Evolutionary conservation across 2,888 invertebrate genomes (phyloP).

Genomic region (Drosophila cognata): DNA sequence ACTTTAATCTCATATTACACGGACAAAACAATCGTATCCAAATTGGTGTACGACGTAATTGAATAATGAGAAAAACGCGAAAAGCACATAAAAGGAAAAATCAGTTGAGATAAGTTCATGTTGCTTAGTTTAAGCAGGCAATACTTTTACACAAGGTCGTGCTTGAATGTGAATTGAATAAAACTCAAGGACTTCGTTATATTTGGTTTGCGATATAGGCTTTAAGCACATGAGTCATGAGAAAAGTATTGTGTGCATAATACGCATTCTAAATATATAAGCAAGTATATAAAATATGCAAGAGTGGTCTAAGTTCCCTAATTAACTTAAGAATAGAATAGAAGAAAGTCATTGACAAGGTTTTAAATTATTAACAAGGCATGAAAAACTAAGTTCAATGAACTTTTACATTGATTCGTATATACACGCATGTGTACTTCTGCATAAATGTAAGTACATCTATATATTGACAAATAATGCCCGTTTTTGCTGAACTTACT

Average conservation of each 20-base stretch:
- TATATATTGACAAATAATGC: neutral
- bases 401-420: conserved; percentile 9
- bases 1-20: neutral
- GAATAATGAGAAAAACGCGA: neutral
- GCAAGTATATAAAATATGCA: neutral
- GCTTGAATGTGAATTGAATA: neutral
- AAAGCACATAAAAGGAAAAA: conserved; percentile 6
- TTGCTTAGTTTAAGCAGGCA: conserved; percentile 1
- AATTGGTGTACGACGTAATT: neutral
- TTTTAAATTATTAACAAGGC: neutral
- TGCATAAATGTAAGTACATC: neutral
- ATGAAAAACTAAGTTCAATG: conserved; percentile 25
- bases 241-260: neutral
- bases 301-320: neutral
- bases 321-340: neutral
- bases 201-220: neutral
- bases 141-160: neutral
- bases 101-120: neutral
- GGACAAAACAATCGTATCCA: neutral
- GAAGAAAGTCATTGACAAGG: neutral
- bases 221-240: neutral
- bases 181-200: conserved; percentile 4
- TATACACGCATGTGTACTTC: neutral
- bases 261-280: neutral
- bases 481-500: neutral